A percentile compares a stretch with the other conserved stretches of the same genome.
Conservation (phyloP, 2,113 vertebrate genomes). For the Hyla sarda region DNA sequence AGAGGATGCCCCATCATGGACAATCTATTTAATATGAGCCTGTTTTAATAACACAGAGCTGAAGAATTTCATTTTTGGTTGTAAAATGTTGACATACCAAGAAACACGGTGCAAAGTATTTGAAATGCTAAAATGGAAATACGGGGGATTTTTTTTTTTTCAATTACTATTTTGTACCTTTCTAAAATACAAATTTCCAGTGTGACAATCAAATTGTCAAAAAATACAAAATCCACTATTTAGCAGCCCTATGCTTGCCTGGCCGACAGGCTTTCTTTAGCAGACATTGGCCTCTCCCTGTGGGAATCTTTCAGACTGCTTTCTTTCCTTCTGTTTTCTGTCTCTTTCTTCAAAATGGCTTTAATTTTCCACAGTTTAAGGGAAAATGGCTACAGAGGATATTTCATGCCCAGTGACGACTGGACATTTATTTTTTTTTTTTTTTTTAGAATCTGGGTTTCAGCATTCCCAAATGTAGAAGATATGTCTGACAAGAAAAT, state of each 20-base stretch:
- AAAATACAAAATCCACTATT: slow-evolving; percentile 40
- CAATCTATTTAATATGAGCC: too few relatives aligned
- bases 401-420: not conserved
- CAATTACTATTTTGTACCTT: not conserved
- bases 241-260: slow-evolving; percentile 70
- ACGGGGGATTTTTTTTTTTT: not conserved
- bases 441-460: not conserved
- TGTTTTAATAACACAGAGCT: too few relatives aligned
- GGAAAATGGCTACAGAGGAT: not conserved
- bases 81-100: not conserved
- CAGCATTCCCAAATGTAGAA: too few relatives aligned
- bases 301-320: slow-evolving; percentile 2
- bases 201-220: not conserved
- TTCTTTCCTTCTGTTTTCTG: slow-evolving; percentile 38
- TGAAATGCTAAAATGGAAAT: not conserved
- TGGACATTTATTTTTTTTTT: too few relatives aligned
- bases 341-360: slow-evolving; percentile 26
- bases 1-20: too few relatives aligned
- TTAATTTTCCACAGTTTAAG: slow-evolving; percentile 18
- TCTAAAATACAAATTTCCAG: not conserved
- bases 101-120: not conserved
- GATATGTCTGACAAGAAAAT: not conserved
- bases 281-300: slow-evolving; percentile 62
- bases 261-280: slow-evolving; percentile 64
- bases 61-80: not conserved